phyloP scores from a whole-genome alignment of 2,113 vertebrate genomes.

The Leuciscus idus region DNA sequence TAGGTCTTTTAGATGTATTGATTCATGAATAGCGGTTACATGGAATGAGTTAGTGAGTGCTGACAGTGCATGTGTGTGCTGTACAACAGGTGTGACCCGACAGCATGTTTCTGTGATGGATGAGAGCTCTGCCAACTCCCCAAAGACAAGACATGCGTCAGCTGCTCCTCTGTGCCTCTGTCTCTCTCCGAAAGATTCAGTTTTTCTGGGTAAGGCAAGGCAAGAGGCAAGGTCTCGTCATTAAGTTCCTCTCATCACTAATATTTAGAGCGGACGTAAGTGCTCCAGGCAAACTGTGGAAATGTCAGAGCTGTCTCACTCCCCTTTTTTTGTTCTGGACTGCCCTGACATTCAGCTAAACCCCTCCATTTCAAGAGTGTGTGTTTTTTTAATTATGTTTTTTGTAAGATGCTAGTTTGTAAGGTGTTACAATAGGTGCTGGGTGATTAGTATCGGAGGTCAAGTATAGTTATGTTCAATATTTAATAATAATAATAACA shows the following conservation, averaged over 20 bases:
- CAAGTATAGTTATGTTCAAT: not conserved
- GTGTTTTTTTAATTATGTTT: not conserved
- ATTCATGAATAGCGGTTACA: constrained; percentile 4
- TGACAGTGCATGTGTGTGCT: constrained; percentile 28
- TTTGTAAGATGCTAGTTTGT: not conserved
- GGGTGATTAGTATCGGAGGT: not conserved
- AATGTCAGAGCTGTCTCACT: constrained; percentile 31
- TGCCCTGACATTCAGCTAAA: constrained; percentile 19
- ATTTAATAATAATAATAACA: not conserved
- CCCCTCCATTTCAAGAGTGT: not conserved
- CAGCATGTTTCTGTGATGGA: constrained; percentile 10
- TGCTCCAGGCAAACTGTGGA: constrained; percentile 36
- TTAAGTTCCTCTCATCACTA: constrained; percentile 36
- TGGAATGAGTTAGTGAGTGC: constrained; percentile 8
- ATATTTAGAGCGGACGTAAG: constrained; percentile 38
- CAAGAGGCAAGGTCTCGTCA: constrained; percentile 19
- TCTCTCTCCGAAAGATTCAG: constrained; percentile 7
- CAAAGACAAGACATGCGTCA: constrained; percentile 30
- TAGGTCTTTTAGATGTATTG: not conserved
- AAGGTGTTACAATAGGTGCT: not conserved
- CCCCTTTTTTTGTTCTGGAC: not conserved
- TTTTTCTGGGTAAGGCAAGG: not conserved
- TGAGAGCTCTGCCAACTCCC: constrained; percentile 22
- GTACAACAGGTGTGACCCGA: not conserved
- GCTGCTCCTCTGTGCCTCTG: constrained; percentile 6